Evolutionary conservation across 2,113 vertebrate species (phyloP).

Genomic region (Mus musculus): GRCm39 chr3:99126001-99126500

Average conservation of each 20-base stretch:
- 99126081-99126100: background rate
- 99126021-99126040: too few species aligned
- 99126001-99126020: background rate
- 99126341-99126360: background rate
- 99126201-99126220: background rate
- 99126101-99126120: background rate
- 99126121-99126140: background rate
- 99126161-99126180: background rate
- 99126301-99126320: background rate
- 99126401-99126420: background rate
- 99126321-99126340: background rate
- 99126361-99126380: background rate
- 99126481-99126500: slow-evolving; percentile 11
- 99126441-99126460: background rate
- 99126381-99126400: background rate
- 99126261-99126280: background rate
- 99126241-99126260: background rate
- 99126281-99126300: background rate
- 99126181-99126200: background rate
- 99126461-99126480: background rate
- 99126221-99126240: too few species aligned
- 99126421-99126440: slow-evolving; percentile 10
- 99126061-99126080: background rate
- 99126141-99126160: slow-evolving; percentile 11
- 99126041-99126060: background rate